Evolutionary conservation across 2,888 invertebrate species (phyloP), one percentile per base, ranked within the genome.

Genomic region (Ditula angustiorana): DNA sequence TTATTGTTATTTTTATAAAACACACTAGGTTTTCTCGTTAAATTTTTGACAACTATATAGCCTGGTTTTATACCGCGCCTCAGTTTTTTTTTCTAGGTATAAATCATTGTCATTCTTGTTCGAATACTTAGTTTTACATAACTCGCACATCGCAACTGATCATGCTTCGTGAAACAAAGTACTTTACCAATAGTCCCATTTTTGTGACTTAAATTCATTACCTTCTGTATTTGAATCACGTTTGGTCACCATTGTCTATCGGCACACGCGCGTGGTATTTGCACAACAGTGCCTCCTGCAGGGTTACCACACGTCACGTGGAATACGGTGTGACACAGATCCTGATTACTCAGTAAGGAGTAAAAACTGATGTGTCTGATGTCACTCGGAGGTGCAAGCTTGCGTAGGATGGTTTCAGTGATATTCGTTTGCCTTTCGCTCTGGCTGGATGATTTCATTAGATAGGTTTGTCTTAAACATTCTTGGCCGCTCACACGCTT

Each of bases 241-340:
- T 58, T 58, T 58, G 33, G 57, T 19, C 21, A 57, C 62, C 58
- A 53, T 64, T 53, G 63, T 64, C 52, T 64, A 58, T 41, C 33
- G 35, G 49, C 33, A 37, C 37, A 53, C 55, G 47, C 59, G 53
- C 30, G 16, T 55, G 16, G 24, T 58, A 30, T 58, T 65, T 61
- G 49, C 61, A 60, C 53, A 65, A 60, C 59, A 53, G 37, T 47
- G 53, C 23, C 13, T 58, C 49, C 49, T 19, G 10, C 46, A 41
- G 53, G 60, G 55, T 55, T 44, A 41, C 41, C 50, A 50, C 33
- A 63, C n/a, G 26, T 28, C 2, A 16, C 19, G 41, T 41, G 41
- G 19, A 41, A 41, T 41, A 19, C 41, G 16, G 41, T 5, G 13
- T 35, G 10, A 41, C 41, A 10, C 8, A 41, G 16, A 19, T 41